Evolutionary conservation across 2,797 vertebrate species (phyloP).

Genomic region (Etheostoma nigrum): DNA sequence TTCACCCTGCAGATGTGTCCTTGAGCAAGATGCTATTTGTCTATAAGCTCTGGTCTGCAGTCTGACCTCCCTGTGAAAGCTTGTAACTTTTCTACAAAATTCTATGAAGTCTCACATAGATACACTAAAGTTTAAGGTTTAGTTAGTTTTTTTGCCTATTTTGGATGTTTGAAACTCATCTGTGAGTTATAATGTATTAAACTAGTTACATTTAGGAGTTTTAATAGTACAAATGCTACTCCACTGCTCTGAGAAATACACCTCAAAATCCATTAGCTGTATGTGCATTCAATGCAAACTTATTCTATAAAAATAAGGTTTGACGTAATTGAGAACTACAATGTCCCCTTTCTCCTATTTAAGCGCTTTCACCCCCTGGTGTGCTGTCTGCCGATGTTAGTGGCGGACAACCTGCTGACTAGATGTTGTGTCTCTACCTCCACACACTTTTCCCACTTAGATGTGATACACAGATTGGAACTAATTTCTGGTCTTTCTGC

Average conservation of each 20-base stretch:
- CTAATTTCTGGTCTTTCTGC: constrained; percentile 62
- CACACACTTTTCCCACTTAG: constrained; percentile 54
- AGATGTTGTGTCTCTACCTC: constrained; percentile 58
- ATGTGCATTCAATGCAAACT: constrained; percentile 18
- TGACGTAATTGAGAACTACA: constrained; percentile 24
- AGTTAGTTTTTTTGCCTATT: constrained; percentile 1
- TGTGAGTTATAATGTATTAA: constrained; percentile 27
- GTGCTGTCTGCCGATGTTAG: constrained; percentile 42
- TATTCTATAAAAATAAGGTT: constrained; percentile 32
- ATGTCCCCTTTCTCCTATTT: constrained; percentile 14
- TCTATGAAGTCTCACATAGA: not conserved
- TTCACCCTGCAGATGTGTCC: constrained; percentile 1
- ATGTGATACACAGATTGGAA: constrained; percentile 59
- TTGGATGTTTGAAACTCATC: constrained; percentile 1
- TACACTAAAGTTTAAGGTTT: not conserved
- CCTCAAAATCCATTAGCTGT: constrained; percentile 23
- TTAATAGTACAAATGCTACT: constrained; percentile 8
- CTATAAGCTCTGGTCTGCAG: not conserved
- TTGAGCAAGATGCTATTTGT: not conserved
- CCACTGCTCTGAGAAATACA: not conserved
- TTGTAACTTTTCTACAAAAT: not conserved
- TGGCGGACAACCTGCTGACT: constrained; percentile 50
- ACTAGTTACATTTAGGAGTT: constrained; percentile 1
- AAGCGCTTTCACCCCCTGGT: constrained; percentile 20
- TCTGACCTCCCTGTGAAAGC: not conserved